phyloP scores from a whole-genome alignment of 2,113 vertebrate genomes.

The Ramphastos sulfuratus region DNA sequence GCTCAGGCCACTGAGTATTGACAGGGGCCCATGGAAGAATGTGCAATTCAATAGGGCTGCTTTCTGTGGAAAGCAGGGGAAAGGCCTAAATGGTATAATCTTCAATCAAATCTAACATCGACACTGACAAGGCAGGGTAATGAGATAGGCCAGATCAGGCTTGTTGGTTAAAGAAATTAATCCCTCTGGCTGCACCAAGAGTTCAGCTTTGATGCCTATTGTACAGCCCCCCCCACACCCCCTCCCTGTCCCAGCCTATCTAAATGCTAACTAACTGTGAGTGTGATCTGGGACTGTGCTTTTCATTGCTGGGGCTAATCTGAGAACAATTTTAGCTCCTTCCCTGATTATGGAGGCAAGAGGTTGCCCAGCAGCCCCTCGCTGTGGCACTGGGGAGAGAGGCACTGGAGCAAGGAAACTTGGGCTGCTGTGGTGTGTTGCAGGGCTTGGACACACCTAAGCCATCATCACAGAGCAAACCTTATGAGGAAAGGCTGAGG shows the following conservation, averaged over 20 bases:
- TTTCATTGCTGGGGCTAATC: conserved; percentile 83
- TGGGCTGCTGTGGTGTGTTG: neutral
- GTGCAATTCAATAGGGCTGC: conserved; percentile 76
- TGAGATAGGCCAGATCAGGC: conserved; percentile 91
- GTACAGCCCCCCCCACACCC: conserved; percentile 70
- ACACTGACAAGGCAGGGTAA: conserved; percentile 93
- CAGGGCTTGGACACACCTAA: neutral
- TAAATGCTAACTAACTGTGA: conserved; percentile 97
- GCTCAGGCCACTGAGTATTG: conserved; percentile 87
- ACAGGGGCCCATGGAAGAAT: conserved; percentile 57
- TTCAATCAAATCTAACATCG: conserved; percentile 95
- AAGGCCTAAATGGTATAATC: conserved; percentile 96
- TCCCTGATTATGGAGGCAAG: conserved; percentile 24
- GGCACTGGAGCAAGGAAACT: neutral
- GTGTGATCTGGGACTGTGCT: conserved; percentile 72
- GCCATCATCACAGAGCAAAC: too few species aligned
- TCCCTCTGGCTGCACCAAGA: conserved; percentile 79
- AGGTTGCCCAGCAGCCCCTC: neutral
- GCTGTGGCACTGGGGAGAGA: fast-evolving
- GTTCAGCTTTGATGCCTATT: conserved; percentile 87
- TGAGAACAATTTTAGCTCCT: conserved; percentile 75
- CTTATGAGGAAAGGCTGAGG: too few species aligned
- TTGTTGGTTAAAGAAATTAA: conserved; percentile 86
- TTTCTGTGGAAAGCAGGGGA: conserved; percentile 78
- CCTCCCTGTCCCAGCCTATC: conserved; percentile 86